A percentile compares a stretch with the other conserved stretches of the same genome.
These are phyloP conservation scores for Tupiocoris notatus DNA, from an alignment of 2,888 invertebrate species.

Conservation along the genomic window DNA sequence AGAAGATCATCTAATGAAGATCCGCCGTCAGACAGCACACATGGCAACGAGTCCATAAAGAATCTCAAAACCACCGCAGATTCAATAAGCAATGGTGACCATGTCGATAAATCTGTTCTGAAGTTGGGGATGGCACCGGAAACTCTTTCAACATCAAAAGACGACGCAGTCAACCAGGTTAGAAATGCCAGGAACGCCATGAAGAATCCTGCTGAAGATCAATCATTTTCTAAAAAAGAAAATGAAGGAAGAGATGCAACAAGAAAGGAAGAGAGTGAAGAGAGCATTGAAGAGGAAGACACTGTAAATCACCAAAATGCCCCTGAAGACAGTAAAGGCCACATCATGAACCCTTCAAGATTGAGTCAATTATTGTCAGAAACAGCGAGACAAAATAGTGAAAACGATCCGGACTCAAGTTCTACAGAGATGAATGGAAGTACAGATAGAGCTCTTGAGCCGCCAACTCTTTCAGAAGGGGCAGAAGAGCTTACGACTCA, in stretches of 20 bases:
- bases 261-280: slow-evolving; percentile 10
- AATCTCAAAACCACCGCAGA: neutral
- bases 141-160: neutral
- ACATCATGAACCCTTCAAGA: neutral
- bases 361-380: slow-evolving; percentile 8
- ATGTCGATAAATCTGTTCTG: neutral
- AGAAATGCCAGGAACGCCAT: neutral
- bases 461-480: no score
- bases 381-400: slow-evolving; percentile 8
- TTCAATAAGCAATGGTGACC: neutral
- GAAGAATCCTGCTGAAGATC: neutral
- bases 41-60: neutral
- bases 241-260: no score
- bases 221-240: neutral
- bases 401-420: slow-evolving; percentile 1
- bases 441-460: no score
- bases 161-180: neutral
- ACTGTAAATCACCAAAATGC: slow-evolving; percentile 1
- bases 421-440: neutral
- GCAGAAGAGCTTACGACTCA: neutral
- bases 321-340: neutral
- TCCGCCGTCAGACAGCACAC: neutral
- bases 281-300: slow-evolving; percentile 1
- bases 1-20: slow-evolving; percentile 34
- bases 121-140: neutral